Evolutionary conservation across 2,113 vertebrate genomes (phyloP).

Genomic region (Otolemur garnettii): DNA sequence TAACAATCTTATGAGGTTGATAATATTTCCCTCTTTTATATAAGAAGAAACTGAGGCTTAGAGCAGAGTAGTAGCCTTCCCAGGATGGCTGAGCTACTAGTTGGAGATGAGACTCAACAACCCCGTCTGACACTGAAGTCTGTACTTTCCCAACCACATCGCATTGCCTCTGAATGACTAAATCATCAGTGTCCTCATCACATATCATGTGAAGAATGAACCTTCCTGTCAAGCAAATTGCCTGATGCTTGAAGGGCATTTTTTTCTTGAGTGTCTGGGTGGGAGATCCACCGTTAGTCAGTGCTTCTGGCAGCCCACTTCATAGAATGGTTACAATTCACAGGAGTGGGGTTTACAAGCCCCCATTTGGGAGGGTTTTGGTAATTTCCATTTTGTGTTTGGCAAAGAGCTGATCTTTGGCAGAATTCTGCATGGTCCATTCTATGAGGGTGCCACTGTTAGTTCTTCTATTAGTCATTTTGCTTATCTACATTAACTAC

Average conservation of each 20-base stretch:
- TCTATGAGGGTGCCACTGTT: slow-evolving; percentile 49
- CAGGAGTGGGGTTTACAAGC: background rate
- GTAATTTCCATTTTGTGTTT: slow-evolving; percentile 46
- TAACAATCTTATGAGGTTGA: background rate
- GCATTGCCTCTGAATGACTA: slow-evolving; percentile 54
- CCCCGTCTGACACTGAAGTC: slow-evolving; percentile 25
- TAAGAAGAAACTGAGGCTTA: slow-evolving; percentile 4
- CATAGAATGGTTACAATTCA: background rate
- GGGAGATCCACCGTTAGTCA: background rate
- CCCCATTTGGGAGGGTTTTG: background rate
- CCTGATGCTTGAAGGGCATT: background rate
- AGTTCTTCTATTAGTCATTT: slow-evolving; percentile 67
- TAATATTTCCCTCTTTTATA: background rate
- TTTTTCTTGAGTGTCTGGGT: background rate
- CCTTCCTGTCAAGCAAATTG: slow-evolving; percentile 4
- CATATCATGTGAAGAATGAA: slow-evolving; percentile 27
- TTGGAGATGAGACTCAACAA: slow-evolving; percentile 23
- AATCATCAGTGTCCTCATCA: slow-evolving; percentile 39
- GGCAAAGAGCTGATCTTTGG: slow-evolving; percentile 18
- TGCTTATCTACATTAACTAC: slow-evolving; percentile 68
- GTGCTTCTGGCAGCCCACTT: background rate
- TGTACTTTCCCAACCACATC: slow-evolving; percentile 66
- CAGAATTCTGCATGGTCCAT: slow-evolving; percentile 59
- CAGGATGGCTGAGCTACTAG: background rate
- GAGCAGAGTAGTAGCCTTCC: background rate